phyloP scores from a whole-genome alignment of 2,113 vertebrate species.

The Epinephelus cyanopodus region DNA sequence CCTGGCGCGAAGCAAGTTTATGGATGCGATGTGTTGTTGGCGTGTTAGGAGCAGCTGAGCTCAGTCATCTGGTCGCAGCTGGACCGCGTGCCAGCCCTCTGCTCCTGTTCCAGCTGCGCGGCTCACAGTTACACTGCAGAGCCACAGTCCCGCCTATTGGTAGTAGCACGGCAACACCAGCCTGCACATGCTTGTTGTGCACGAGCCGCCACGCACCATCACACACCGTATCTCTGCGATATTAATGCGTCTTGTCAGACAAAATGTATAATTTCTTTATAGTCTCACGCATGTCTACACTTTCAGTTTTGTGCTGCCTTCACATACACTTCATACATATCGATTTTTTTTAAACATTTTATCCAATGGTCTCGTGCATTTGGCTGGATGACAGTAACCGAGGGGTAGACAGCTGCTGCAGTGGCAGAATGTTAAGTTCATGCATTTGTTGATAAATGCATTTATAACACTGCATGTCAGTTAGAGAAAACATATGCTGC shows the following conservation, averaged over 20 bases:
- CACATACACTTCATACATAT: neutral
- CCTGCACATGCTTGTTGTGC: slow-evolving; percentile 6
- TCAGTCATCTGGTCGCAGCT: slow-evolving; percentile 49
- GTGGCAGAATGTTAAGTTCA: neutral
- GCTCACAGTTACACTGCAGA: slow-evolving; percentile 52
- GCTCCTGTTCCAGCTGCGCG: slow-evolving; percentile 68
- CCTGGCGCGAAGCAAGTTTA: slow-evolving; percentile 36
- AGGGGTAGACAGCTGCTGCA: neutral
- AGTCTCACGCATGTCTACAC: neutral
- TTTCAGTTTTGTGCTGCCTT: neutral
- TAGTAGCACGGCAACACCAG: slow-evolving; percentile 38
- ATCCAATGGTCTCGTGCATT: neutral
- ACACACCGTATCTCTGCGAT: neutral
- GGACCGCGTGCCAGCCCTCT: slow-evolving; percentile 52
- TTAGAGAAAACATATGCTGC: too few relatives aligned
- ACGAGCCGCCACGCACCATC: neutral
- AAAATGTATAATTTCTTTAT: neutral
- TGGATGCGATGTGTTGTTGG: slow-evolving; percentile 21
- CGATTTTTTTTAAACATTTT: too few relatives aligned
- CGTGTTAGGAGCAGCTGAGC: slow-evolving; percentile 15
- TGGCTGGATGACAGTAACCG: neutral
- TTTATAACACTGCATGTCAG: neutral
- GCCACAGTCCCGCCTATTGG: slow-evolving; percentile 76
- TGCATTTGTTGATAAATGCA: neutral
- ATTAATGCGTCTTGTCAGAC: neutral